phyloP scores from a whole-genome alignment of 2,888 invertebrate genomes.

The Cryptocephalus primarius region DNA sequence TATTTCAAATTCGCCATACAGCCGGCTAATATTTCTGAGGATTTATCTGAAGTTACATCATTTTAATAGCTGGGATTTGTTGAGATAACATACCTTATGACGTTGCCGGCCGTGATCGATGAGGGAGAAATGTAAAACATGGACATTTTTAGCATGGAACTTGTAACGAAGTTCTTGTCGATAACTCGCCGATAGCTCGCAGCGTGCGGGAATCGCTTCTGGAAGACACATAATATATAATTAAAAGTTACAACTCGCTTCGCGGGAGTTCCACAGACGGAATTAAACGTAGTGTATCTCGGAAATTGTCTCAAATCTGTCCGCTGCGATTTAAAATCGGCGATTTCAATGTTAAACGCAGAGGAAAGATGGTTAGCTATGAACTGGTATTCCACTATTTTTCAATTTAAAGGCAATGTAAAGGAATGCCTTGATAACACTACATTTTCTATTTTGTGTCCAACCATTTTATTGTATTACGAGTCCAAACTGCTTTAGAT shows the following conservation, averaged over 20 bases:
- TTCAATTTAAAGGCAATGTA: too few species aligned
- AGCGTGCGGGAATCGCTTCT: constrained; percentile 14
- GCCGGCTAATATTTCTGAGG: constrained; percentile 18
- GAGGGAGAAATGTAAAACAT: constrained; percentile 17
- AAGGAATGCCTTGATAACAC: too few species aligned
- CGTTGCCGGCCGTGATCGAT: constrained; percentile 15
- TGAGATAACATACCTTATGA: constrained; percentile 17
- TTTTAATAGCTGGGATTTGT: constrained; percentile 21
- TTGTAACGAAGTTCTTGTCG: constrained; percentile 13
- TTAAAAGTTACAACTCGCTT: constrained; percentile 3
- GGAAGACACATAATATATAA: constrained; percentile 7
- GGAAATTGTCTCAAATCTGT: too few species aligned
- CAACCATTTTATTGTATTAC: too few species aligned
- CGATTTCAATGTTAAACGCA: too few species aligned
- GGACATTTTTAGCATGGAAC: constrained; percentile 13
- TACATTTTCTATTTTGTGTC: too few species aligned
- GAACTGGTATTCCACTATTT: too few species aligned
- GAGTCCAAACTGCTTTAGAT: too few species aligned
- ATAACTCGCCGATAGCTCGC: constrained; percentile 16
- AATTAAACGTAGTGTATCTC: too few species aligned
- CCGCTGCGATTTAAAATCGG: too few species aligned
- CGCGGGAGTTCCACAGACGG: background rate
- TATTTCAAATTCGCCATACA: constrained; percentile 18
- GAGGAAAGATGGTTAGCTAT: too few species aligned
- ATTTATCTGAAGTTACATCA: constrained; percentile 22